Conservation (phyloP, 2,888 invertebrate species). For the Formica aserva region DNA sequence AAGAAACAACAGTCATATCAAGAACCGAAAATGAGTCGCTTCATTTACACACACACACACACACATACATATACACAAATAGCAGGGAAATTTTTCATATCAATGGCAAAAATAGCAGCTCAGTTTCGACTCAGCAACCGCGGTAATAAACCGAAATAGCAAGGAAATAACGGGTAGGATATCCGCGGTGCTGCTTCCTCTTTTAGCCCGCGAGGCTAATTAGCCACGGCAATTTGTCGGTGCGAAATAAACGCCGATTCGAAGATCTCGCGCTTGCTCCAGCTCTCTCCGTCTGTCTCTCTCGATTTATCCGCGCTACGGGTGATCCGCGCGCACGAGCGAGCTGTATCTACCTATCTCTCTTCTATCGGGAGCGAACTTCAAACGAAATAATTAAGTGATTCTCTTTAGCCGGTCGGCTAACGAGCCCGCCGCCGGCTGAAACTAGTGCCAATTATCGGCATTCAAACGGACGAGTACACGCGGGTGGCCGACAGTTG, state of each 20-base stretch:
- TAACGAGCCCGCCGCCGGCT: constrained; percentile 81
- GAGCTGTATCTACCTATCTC: constrained; percentile 61
- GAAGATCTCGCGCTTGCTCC: constrained; percentile 61
- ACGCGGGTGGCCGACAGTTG: constrained; percentile 59
- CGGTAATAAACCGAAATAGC: constrained; percentile 28
- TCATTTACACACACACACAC: neutral
- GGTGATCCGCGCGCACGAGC: neutral
- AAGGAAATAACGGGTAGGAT: constrained; percentile 5
- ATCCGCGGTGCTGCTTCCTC: constrained; percentile 69
- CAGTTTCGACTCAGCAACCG: constrained; percentile 8
- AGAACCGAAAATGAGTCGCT: constrained; percentile 8
- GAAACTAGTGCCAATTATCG: constrained; percentile 85
- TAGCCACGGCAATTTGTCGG: constrained; percentile 84
- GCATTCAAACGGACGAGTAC: constrained; percentile 80
- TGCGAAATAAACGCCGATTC: constrained; percentile 81
- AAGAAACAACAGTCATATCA: neutral
- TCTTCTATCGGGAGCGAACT: constrained; percentile 78
- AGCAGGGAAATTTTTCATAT: neutral
- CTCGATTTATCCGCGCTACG: constrained; percentile 76
- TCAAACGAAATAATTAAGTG: constrained; percentile 85
- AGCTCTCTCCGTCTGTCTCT: constrained; percentile 68
- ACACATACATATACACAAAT: neutral
- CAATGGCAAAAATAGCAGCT: constrained; percentile 21
- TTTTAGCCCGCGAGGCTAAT: constrained; percentile 81
- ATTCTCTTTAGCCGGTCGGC: constrained; percentile 80